Percentiles rank a stretch among this genome's conserved stretches.
Conservation (phyloP, 2,113 vertebrate genomes). For the Proterorhinus semilunaris region DNA sequence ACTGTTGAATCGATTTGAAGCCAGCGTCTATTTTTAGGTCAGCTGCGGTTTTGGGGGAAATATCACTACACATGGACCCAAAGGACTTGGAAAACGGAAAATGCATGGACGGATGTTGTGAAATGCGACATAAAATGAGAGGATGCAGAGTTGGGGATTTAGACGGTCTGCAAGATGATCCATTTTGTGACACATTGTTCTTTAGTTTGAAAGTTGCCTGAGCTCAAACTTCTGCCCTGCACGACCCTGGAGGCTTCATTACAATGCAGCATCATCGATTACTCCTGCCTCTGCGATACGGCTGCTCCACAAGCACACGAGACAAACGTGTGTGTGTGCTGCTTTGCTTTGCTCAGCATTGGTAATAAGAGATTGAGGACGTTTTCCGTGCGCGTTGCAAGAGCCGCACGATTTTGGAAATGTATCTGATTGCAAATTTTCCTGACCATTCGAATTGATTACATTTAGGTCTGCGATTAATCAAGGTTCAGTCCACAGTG, state of each 20-base stretch:
- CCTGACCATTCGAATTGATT: too few species aligned
- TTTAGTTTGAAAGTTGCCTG: constrained; percentile 20
- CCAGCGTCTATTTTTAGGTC: constrained; percentile 51
- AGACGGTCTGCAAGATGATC: background rate
- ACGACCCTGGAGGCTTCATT: constrained; percentile 53
- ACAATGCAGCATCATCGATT: constrained; percentile 38
- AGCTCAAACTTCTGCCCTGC: constrained; percentile 13
- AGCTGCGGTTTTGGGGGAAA: constrained; percentile 29
- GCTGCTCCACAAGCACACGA: constrained; percentile 4
- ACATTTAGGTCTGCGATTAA: too few species aligned
- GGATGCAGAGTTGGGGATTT: too few species aligned
- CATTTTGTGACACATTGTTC: background rate
- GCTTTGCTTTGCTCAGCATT: constrained; percentile 13
- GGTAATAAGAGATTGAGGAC: background rate
- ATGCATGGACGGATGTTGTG: too few species aligned
- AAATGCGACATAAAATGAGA: too few species aligned
- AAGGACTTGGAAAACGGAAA: too few species aligned
- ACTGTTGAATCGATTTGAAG: constrained; percentile 43
- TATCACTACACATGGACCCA: constrained; percentile 30
- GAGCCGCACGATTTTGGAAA: too few species aligned
- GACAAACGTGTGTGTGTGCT: constrained; percentile 16
- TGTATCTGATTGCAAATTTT: too few species aligned
- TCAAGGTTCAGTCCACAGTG: too few species aligned
- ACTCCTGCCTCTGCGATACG: constrained; percentile 1
- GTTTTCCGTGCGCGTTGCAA: too few species aligned